A percentile compares a stretch with the other conserved stretches of the same genome.
These are phyloP conservation scores for Tenthredo notha DNA, from an alignment of 2,888 invertebrate genomes.

Conservation along the genomic window DNA sequence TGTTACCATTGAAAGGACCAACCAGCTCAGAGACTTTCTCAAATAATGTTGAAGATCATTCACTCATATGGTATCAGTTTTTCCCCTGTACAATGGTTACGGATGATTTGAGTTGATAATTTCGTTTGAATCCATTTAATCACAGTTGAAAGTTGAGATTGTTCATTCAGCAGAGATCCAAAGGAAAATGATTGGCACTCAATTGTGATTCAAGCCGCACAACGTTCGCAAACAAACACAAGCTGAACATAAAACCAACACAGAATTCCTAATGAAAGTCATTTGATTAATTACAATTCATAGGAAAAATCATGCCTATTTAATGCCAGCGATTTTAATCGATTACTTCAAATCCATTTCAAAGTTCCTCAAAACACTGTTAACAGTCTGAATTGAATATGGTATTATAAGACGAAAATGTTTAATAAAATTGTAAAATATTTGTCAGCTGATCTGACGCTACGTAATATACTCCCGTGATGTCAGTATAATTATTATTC, in stretches of 20 bases:
- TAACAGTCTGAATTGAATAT: not conserved
- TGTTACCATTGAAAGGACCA: not conserved
- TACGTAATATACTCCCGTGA: not conserved
- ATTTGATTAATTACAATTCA: slow-evolving; percentile 20
- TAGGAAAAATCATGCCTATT: slow-evolving; percentile 28
- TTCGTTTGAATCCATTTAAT: not conserved
- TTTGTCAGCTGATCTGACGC: slow-evolving; percentile 6
- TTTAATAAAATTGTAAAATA: slow-evolving; percentile 19
- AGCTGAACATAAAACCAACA: slow-evolving; percentile 31
- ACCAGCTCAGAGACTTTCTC: not conserved
- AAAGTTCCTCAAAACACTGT: not conserved
- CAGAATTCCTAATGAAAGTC: not conserved
- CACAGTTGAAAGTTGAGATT: not conserved
- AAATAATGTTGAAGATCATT: not conserved
- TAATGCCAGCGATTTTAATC: slow-evolving; percentile 27
- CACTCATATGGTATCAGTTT: not conserved
- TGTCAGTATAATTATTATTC: slow-evolving; percentile 2
- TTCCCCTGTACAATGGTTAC: not conserved
- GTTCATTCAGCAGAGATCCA: slow-evolving; percentile 19
- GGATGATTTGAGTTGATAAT: not conserved
- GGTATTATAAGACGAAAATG: not conserved
- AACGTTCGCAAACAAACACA: slow-evolving; percentile 25
- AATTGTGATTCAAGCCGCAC: not conserved
- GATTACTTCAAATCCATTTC: slow-evolving; percentile 26
- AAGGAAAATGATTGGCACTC: not conserved